phyloP scores from a whole-genome alignment of 2,797 vertebrate genomes.

The Peromyscus melanophrys region DNA sequence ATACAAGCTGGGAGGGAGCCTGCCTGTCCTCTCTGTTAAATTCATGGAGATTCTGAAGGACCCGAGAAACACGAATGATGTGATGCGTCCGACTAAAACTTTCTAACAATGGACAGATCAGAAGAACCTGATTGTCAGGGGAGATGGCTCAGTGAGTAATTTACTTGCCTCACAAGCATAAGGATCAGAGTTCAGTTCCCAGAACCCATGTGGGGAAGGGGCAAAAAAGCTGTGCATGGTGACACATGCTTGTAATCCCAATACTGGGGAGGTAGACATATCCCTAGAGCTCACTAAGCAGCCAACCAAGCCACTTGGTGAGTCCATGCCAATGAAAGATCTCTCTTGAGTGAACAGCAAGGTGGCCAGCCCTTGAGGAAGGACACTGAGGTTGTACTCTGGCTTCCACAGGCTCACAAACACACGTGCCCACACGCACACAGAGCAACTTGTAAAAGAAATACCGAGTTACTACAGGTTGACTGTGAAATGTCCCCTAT shows the following conservation, averaged over 20 bases:
- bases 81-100: not conserved
- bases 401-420: not conserved
- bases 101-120: not conserved
- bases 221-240: not conserved
- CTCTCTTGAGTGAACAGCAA: not conserved
- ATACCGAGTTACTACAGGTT: not conserved
- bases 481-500: not conserved
- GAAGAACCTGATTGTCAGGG: not conserved
- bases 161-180: not conserved
- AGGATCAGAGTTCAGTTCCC: not conserved
- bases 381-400: not conserved
- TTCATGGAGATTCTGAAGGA: not conserved
- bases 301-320: not conserved
- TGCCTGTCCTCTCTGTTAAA: not conserved
- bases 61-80: not conserved
- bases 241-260: not conserved
- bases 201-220: not conserved
- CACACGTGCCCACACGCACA: not conserved
- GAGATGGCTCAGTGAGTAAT: not conserved
- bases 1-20: not conserved
- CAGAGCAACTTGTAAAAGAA: not conserved
- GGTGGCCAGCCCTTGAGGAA: not conserved
- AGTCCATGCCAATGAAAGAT: not conserved
- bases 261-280: not conserved
- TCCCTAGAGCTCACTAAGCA: not conserved